A percentile compares a stretch with the other conserved stretches of the same genome.
These are phyloP conservation scores for Vulpes lagopus DNA, from an alignment of 2,113 vertebrate genomes.

Conservation along the genomic window DNA sequence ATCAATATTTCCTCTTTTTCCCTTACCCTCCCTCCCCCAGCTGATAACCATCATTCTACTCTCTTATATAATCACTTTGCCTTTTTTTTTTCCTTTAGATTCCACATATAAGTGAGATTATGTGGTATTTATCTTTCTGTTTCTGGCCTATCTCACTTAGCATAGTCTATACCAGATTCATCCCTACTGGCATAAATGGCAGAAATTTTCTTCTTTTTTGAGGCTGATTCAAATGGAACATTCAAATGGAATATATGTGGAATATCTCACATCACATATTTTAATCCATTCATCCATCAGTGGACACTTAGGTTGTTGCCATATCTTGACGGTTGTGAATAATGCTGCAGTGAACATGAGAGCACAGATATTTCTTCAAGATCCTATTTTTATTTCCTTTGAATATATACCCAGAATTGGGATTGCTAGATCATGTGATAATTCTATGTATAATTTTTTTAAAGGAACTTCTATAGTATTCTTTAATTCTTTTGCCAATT, in stretches of 20 bases:
- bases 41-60: not conserved
- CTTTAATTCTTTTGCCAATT: not conserved
- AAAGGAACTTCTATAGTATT: not conserved
- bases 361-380: not conserved
- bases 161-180: not conserved
- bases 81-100: not conserved
- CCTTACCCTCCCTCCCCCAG: too few species aligned
- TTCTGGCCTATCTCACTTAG: not conserved
- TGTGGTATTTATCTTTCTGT: not conserved
- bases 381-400: not conserved
- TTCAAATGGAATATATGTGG: not conserved
- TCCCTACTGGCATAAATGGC: not conserved
- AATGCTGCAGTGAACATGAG: not conserved
- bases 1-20: not conserved
- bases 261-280: not conserved
- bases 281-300: not conserved
- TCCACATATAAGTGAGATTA: not conserved
- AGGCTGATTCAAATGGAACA: not conserved
- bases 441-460: not conserved
- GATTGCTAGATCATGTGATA: not conserved
- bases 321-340: not conserved
- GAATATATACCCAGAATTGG: not conserved
- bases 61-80: not conserved
- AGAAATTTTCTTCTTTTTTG: not conserved
- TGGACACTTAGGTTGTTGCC: not conserved